Base-by-base conservation (phyloP, 2,113 vertebrate genomes). In the Cinclus cinclus region DNA sequence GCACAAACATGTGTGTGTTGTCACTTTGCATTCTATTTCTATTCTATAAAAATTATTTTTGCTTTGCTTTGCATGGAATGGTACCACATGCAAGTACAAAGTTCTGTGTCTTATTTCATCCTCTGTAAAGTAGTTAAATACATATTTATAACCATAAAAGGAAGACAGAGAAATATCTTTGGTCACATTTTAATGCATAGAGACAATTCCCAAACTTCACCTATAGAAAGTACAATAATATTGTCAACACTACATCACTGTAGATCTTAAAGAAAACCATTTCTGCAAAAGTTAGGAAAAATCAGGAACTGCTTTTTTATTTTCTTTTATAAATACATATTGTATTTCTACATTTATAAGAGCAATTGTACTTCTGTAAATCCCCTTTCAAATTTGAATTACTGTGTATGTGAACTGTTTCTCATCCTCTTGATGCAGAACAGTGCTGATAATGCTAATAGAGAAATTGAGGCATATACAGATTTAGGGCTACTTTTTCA, bases 401-500 rank as follows among this genome's bases (percentile, higher is more conserved):
- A 76, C 69, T 92, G 41, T 60, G 37, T 84, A 33, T 69, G 49
- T 42, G 82, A 83, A 52, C 80, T 82, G 80, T 89, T 88, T 92
- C 68, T 92, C 49, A 62, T 92, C 56, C 62, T 75, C 90, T 78
- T 90, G 73, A 89, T 92, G 85, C 84, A 83, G 88, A 94, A 75
- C 92, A 75, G 88, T 76, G 65, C 90, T 92, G 94, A 93, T 95
- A 93, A 94, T 87, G 80, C 80, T 94, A 90, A 92, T 87, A 86
- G 90, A 92, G 93, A 96, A 94, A 96, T 89, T 89, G 92, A 93
- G 90, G 83, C 86, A 89, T 89, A 56, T 60, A 92, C 85, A 81
- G 64, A 87, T 96, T 96, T 92, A 95, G 83, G 94, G 56, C 44
- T 64, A 84, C 73, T 80, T 92, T 96, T 95, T 96, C 88, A 81